Conservation (phyloP, 2,888 invertebrate species). For the Drosophila fungiperda region DNA sequence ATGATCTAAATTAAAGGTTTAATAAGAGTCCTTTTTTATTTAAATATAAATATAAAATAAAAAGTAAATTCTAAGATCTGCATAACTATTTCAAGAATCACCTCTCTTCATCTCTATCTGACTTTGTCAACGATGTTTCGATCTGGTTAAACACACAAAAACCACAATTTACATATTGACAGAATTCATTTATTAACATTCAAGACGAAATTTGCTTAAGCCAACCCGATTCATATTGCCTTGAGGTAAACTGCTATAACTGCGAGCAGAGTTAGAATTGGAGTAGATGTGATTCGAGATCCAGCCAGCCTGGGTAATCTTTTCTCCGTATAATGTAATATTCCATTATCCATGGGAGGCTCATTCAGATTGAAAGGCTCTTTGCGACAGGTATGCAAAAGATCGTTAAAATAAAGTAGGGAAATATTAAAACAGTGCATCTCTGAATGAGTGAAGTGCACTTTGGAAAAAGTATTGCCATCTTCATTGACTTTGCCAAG, state of each 20-base stretch:
- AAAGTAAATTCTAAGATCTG: background rate
- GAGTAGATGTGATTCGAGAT: background rate
- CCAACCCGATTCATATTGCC: background rate
- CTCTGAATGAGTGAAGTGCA: slow-evolving; percentile 13
- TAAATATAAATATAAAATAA: background rate
- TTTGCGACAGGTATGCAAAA: background rate
- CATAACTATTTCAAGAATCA: background rate
- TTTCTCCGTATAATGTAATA: slow-evolving; percentile 26
- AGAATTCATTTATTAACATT: background rate
- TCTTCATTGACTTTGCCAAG: background rate
- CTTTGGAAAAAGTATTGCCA: background rate
- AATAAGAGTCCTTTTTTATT: background rate
- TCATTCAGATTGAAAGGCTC: background rate
- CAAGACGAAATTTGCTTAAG: background rate
- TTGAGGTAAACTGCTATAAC: background rate
- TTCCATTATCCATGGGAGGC: background rate
- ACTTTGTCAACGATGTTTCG: background rate
- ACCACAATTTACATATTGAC: background rate
- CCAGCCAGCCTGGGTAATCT: background rate
- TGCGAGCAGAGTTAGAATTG: background rate
- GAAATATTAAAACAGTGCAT: slow-evolving; percentile 26
- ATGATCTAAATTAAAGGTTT: no score
- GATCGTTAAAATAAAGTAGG: slow-evolving; percentile 19
- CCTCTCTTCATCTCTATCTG: accelerated
- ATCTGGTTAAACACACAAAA: background rate